Evolutionary conservation across 2,113 vertebrate species (phyloP).

Genomic region (Fregata magnificens): DNA sequence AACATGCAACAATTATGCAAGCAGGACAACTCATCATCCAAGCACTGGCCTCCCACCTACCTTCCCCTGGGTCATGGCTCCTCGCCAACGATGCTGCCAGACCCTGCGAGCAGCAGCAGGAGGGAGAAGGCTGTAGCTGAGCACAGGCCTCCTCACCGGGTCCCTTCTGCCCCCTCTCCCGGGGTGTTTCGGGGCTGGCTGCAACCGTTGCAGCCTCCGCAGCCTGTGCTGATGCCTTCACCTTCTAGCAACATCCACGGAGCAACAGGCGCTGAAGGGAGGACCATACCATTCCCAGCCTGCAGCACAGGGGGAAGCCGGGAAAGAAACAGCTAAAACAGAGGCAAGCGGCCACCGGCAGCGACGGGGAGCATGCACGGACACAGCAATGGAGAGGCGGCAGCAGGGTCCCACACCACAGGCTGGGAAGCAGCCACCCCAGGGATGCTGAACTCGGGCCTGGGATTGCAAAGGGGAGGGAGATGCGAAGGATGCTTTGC

Average conservation of each 20-base stretch:
- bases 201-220: conserved; percentile 7
- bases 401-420: neutral
- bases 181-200: neutral
- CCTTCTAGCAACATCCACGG: conserved; percentile 72
- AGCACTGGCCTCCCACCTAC: conserved; percentile 62
- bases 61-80: conserved; percentile 92
- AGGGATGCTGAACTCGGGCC: neutral
- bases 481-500: neutral
- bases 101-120: neutral
- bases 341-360: neutral
- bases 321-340: neutral
- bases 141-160: rapidly evolving
- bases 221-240: conserved; percentile 53
- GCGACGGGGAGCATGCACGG: neutral
- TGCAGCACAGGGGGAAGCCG: neutral
- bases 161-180: neutral
- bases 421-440: neutral
- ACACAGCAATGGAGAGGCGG: neutral
- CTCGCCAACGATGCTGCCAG: neutral
- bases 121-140: neutral
- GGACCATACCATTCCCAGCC: conserved; percentile 67
- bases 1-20: neutral
- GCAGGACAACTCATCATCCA: neutral
- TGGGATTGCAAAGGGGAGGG: neutral
- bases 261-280: conserved; percentile 20